Evolutionary conservation across 2,113 vertebrate species (phyloP), one percentile per base, ranked within the genome.

Genomic region (Cervus canadensis): DNA sequence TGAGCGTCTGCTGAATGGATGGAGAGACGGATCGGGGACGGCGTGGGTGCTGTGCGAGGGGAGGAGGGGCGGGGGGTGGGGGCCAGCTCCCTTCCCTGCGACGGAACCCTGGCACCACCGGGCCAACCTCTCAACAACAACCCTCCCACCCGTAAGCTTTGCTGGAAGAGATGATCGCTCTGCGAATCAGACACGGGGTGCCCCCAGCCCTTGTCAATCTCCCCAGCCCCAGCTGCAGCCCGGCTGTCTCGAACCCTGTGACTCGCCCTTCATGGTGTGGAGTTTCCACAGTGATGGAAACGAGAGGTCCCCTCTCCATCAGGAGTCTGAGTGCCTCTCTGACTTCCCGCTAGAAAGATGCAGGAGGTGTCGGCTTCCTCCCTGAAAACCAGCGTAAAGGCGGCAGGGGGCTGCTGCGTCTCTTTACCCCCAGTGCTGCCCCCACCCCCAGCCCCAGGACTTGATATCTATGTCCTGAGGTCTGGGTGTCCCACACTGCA

Each of bases 401-500:
- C 50, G 71, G 30, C 89, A 91, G 45, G 19, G 11, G 19, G 30
- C 87, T 52, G 67, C 8, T 0, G 48, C 82, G 0, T 1, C 85
- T 57, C 36, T 78, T 87, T 76, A 13, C 89, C 30, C 78, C 23
- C 21, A 76, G 76, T 4, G 23, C 82, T 30, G n/a, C 9, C 43
- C 91, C 11, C 50, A 43, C 1, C n/a, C 59, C n/a, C 52, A 82
- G 62, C 16, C 60, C 88, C 28, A 36, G 85, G 52, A 85, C 45
- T 2, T 26, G n/a, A 78, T 85, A 95, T 67, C 89, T 85, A 76
- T 56, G 36, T 85, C 62, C 45, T 59, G 89, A 91, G 67, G 0
- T 95, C 89, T 40, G 95, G 79, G 76, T 91, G 59, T 21, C 91
- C 93, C 52, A 87, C 83, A 56, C 67, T 87, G 89, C 30, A 36